phyloP scores from a whole-genome alignment of 2,888 invertebrate genomes.

The Dryomyza anilis region DNA sequence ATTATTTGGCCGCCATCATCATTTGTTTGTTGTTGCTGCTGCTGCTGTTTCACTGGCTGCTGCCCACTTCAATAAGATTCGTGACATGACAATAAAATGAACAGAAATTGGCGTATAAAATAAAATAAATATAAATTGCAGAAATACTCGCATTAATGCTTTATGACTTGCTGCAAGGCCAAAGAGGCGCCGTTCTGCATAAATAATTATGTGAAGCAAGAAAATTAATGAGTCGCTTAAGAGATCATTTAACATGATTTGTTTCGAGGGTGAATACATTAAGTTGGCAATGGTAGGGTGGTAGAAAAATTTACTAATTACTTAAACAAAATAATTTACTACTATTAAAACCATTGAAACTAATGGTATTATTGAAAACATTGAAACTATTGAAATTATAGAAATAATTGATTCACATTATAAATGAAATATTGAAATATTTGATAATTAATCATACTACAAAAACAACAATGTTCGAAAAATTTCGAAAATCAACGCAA shows the following conservation, averaged over 20 bases:
- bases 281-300: too few species aligned
- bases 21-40: too few species aligned
- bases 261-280: not conserved
- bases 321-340: too few species aligned
- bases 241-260: conserved; percentile 4
- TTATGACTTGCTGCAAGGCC: not conserved
- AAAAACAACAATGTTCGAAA: too few species aligned
- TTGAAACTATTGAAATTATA: too few species aligned
- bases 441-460: too few species aligned
- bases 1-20: conserved; percentile 11
- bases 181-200: conserved; percentile 6
- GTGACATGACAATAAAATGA: conserved; percentile 19
- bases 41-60: not conserved
- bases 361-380: too few species aligned
- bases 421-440: too few species aligned
- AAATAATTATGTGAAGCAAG: conserved; percentile 1
- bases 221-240: conserved; percentile 20
- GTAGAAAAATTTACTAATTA: too few species aligned
- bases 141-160: not conserved
- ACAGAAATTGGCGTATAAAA: not conserved
- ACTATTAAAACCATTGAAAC: too few species aligned
- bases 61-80: conserved; percentile 15
- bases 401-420: too few species aligned
- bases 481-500: too few species aligned
- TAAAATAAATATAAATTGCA: not conserved